Percentiles rank a stretch among this genome's conserved stretches.
These are phyloP conservation scores for Pseudois nayaur DNA, from an alignment of 2,113 vertebrate species.

Conservation along the genomic window DNA sequence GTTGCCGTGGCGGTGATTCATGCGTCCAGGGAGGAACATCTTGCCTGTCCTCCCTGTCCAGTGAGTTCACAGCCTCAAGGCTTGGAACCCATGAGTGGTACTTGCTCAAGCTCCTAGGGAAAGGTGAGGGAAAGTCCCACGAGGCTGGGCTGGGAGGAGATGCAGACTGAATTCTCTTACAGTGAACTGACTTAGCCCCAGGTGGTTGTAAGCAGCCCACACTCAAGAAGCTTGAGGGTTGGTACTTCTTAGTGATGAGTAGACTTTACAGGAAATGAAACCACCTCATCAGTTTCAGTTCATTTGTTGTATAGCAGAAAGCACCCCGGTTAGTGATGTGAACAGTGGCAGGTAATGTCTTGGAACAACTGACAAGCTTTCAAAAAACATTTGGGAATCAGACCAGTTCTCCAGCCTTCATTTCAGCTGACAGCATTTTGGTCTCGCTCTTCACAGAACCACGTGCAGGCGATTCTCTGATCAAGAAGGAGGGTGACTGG, in stretches of 20 bases:
- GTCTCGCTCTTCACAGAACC: not conserved
- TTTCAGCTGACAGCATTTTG: not conserved
- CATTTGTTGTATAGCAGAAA: conserved; percentile 11
- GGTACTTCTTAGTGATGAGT: not conserved
- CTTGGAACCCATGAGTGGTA: not conserved
- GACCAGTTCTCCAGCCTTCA: not conserved
- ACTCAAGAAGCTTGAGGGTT: conserved; percentile 21
- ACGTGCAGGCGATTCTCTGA: not conserved
- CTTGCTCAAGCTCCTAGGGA: not conserved
- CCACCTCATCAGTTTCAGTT: conserved; percentile 26
- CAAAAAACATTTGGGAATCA: not conserved
- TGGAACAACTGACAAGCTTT: conserved; percentile 28
- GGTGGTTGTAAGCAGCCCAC: conserved; percentile 25
- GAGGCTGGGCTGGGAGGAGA: not conserved
- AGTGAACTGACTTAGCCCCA: not conserved
- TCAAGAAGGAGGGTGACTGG: not conserved
- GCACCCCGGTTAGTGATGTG: not conserved
- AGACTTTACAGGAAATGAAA: conserved; percentile 47
- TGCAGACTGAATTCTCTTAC: not conserved
- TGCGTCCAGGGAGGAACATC: rapidly evolving
- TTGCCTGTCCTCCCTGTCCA: not conserved
- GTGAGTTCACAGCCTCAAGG: not conserved
- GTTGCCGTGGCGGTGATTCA: not conserved
- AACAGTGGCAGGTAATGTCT: conserved; percentile 33
- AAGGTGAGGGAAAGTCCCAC: not conserved